Conservation (phyloP, 2,113 vertebrate genomes). For the Oryzias melastigma region DNA sequence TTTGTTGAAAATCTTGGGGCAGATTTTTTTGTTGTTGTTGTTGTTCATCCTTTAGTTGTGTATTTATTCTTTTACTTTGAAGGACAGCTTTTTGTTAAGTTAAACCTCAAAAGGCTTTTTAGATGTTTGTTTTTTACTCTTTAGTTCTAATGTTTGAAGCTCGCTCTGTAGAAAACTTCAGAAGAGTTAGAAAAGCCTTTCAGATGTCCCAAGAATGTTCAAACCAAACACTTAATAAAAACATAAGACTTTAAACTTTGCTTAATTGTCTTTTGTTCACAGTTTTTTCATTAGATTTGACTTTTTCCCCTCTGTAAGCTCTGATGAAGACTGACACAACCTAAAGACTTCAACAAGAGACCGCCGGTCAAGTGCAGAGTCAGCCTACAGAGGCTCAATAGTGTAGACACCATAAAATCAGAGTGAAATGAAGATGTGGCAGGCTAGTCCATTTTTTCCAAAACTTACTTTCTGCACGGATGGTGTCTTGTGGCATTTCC, state of each 20-base stretch:
- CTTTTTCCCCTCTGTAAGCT: no score
- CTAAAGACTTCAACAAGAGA: no score
- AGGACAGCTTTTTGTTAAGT: conserved; percentile 8
- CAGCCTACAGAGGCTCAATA: no score
- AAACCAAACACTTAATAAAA: conserved; percentile 65
- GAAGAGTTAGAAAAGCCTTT: conserved; percentile 47
- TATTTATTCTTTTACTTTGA: conserved; percentile 31
- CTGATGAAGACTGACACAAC: no score
- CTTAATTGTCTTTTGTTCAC: no score
- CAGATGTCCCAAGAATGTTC: conserved; percentile 67
- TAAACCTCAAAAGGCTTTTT: conserved; percentile 29
- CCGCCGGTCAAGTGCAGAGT: no score
- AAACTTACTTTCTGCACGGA: no score
- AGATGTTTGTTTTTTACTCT: conserved; percentile 24
- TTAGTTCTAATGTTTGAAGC: conserved; percentile 45
- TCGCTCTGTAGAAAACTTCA: conserved; percentile 40
- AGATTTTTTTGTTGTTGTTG: conserved; percentile 17
- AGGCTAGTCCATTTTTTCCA: no score
- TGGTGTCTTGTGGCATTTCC: no score
- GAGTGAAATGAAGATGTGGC: no score
- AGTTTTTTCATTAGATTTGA: no score
- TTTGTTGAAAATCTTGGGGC: conserved; percentile 30
- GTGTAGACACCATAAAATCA: no score
- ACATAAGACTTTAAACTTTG: conserved; percentile 49
- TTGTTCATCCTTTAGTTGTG: conserved; percentile 15